These are phyloP conservation scores for Loriculus beryllinus DNA, from an alignment of 2,797 vertebrate species.

Conservation along the genomic window DNA sequence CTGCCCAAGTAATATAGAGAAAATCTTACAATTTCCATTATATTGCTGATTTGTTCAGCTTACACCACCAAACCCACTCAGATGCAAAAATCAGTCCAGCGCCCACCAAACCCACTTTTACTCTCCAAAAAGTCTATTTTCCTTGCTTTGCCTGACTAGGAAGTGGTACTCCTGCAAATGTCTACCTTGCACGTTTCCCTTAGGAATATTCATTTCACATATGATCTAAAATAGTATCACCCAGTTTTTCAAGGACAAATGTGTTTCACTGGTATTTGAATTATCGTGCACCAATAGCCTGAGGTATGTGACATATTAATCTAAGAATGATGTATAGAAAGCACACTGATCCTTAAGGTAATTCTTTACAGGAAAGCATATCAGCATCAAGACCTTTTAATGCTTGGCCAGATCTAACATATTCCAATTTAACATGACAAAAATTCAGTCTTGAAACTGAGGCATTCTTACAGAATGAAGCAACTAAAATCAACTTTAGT, in stretches of 20 bases:
- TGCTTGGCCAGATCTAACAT: neutral
- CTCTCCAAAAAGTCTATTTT: neutral
- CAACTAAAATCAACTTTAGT: neutral
- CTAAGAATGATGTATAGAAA: neutral
- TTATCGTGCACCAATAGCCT: neutral
- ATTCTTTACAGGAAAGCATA: neutral
- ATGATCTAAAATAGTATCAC: neutral
- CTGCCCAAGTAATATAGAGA: neutral
- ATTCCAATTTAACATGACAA: neutral
- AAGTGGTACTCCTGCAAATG: neutral
- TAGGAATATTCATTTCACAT: neutral
- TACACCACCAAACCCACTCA: neutral
- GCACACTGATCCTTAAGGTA: neutral
- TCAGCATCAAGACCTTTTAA: neutral
- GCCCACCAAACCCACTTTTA: neutral
- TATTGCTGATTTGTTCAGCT: neutral
- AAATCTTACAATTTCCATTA: neutral
- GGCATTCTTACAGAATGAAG: neutral
- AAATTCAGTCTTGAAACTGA: neutral
- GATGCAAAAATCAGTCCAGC: neutral
- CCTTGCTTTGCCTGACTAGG: neutral
- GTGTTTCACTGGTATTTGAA: neutral
- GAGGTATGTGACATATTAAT: neutral
- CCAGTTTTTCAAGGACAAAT: neutral
- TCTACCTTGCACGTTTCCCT: neutral